Conservation (phyloP, 1,140 invertebrate genomes). For the Tribolium castaneum region DNA sequence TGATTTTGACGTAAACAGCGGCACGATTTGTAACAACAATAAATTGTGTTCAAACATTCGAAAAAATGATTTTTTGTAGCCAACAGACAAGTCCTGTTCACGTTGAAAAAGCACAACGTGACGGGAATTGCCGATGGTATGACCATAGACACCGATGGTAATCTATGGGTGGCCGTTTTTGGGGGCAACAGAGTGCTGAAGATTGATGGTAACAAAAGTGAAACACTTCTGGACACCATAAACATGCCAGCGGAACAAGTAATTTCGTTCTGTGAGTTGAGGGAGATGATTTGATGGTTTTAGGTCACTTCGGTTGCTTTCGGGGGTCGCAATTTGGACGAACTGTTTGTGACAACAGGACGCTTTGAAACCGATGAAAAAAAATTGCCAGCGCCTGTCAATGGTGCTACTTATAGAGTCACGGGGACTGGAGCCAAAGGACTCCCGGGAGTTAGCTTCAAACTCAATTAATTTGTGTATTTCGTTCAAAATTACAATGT, state of each 20-base stretch:
- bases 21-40: background rate
- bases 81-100: slow-evolving; percentile 45
- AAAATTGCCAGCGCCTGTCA: slow-evolving; percentile 47
- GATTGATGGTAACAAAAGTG: slow-evolving; percentile 58
- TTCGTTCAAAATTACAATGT: background rate
- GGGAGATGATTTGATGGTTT: background rate
- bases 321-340: slow-evolving; percentile 79
- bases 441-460: background rate
- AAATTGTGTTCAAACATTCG: background rate
- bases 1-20: slow-evolving; percentile 74
- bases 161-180: slow-evolving; percentile 73
- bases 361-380: slow-evolving; percentile 46
- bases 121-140: slow-evolving; percentile 72
- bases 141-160: slow-evolving; percentile 73
- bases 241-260: slow-evolving; percentile 52
- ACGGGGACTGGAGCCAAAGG: slow-evolving; percentile 51
- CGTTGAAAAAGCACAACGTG: slow-evolving; percentile 45
- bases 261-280: background rate
- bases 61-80: slow-evolving; percentile 1
- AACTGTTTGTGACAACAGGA: slow-evolving; percentile 80
- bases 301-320: slow-evolving; percentile 83
- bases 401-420: slow-evolving; percentile 51
- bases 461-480: background rate
- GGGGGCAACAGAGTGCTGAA: slow-evolving; percentile 58
- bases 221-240: slow-evolving; percentile 49